A percentile compares a stretch with the other conserved stretches of the same genome.
phyloP scores from a whole-genome alignment of 1,140 invertebrate species.

The Chironomus tepperi region DNA sequence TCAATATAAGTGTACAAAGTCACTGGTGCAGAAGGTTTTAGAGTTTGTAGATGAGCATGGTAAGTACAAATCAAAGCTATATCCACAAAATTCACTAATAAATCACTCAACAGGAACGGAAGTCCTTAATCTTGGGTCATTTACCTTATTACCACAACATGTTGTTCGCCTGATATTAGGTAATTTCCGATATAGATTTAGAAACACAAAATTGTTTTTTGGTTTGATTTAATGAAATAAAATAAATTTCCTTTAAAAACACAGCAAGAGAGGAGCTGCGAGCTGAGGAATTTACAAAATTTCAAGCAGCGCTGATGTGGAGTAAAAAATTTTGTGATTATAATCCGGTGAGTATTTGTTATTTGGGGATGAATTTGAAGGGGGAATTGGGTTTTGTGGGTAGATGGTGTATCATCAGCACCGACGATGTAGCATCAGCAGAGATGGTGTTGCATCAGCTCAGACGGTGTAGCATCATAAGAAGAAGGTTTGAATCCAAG shows the following conservation, averaged over 20 bases:
- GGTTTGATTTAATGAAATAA: background rate
- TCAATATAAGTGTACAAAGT: constrained; percentile 92
- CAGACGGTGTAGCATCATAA: too few species aligned
- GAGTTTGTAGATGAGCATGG: constrained; percentile 91
- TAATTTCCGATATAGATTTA: background rate
- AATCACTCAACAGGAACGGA: constrained; percentile 42
- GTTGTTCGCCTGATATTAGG: constrained; percentile 80
- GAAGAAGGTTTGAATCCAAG: too few species aligned
- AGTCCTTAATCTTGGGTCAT: constrained; percentile 77
- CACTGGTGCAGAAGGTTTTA: constrained; percentile 78
- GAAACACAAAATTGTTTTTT: background rate
- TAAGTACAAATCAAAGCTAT: constrained; percentile 43
- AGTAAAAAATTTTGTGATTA: constrained; percentile 86
- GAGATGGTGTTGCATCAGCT: too few species aligned
- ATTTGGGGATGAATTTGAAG: too few species aligned
- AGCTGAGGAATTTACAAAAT: constrained; percentile 90
- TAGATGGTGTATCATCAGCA: too few species aligned
- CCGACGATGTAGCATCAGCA: too few species aligned
- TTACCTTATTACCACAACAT: constrained; percentile 81
- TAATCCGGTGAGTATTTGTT: constrained; percentile 44
- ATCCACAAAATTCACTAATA: background rate
- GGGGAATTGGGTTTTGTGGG: too few species aligned
- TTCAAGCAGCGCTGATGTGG: constrained; percentile 90
- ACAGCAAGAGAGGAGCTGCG: constrained; percentile 71
- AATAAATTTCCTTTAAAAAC: background rate